Conservation (phyloP, 2,113 vertebrate species). For the Benitochromis conjunctus region DNA sequence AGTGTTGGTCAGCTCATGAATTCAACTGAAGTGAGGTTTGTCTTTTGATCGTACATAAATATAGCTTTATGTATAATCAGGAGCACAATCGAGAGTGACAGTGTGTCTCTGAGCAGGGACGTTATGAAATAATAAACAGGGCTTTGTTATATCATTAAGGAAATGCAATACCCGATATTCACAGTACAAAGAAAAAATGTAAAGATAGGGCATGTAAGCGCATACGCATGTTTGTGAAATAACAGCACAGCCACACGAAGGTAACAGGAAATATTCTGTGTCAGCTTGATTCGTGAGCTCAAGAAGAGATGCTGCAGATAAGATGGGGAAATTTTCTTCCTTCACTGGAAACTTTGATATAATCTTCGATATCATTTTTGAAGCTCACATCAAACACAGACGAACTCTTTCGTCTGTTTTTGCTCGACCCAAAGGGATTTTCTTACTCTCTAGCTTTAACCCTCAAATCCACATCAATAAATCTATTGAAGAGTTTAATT, state of each 20-base stretch:
- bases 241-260: neutral
- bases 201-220: neutral
- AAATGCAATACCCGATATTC: neutral
- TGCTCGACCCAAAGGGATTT: neutral
- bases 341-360: neutral
- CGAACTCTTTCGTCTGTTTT: neutral
- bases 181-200: neutral
- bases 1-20: neutral
- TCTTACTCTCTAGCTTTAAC: neutral
- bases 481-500: neutral
- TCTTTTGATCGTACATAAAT: neutral
- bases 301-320: neutral
- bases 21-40: neutral
- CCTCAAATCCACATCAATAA: neutral
- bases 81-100: neutral
- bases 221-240: neutral
- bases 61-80: neutral
- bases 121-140: neutral
- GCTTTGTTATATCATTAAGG: neutral
- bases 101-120: neutral
- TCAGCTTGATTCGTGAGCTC: neutral
- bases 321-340: neutral
- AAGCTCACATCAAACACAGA: neutral
- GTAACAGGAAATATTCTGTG: neutral
- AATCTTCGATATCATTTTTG: neutral